Evolutionary conservation across 2,113 vertebrate species (phyloP).

Genomic region (Noctilio leporinus): DNA sequence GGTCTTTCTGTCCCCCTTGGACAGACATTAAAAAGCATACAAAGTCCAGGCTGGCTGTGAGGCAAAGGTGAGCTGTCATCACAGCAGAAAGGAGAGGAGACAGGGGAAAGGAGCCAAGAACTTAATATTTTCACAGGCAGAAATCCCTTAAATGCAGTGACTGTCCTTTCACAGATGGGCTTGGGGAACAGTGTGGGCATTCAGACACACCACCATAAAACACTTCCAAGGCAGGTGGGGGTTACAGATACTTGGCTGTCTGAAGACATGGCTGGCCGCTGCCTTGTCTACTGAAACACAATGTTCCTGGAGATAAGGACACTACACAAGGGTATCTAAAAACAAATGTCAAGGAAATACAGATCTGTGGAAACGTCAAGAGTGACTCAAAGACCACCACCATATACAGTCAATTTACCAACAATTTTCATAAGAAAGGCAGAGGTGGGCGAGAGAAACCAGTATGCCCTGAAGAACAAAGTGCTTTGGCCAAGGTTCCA

Average conservation of each 20-base stretch:
- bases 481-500: neutral
- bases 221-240: neutral
- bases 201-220: neutral
- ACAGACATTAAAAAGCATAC: neutral
- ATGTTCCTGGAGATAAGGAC: neutral
- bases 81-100: neutral
- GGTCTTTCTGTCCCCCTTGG: neutral
- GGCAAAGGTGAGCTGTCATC: neutral
- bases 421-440: neutral
- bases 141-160: neutral
- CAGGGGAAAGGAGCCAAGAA: neutral
- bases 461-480: neutral
- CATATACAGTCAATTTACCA: neutral
- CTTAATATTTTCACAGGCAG: neutral
- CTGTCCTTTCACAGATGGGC: neutral
- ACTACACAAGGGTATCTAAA: neutral
- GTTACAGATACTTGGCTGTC: neutral
- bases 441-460: neutral
- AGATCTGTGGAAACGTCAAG: neutral
- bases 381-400: neutral
- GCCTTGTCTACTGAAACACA: neutral
- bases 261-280: neutral
- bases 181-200: neutral
- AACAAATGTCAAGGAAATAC: constrained; percentile 1
- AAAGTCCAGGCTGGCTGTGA: neutral